These are phyloP conservation scores for Pyrrhura leucotis DNA, from an alignment of 2,797 vertebrate genomes.

Conservation along the genomic window DNA sequence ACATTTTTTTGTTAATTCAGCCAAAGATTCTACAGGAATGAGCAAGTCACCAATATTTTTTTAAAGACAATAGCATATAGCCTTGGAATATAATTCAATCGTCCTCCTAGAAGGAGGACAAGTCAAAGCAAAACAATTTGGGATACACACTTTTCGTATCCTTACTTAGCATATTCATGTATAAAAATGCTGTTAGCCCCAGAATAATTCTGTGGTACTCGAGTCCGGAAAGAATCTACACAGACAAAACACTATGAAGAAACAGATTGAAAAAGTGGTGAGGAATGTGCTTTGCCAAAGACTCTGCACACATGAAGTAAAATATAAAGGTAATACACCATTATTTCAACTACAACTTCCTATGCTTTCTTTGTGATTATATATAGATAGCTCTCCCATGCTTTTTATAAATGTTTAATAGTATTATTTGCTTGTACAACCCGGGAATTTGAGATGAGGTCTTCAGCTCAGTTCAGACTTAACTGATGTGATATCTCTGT, in stretches of 20 bases:
- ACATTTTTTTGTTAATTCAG: not conserved
- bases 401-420: conserved; percentile 20
- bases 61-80: not conserved
- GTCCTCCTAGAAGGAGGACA: not conserved
- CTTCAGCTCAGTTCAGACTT: not conserved
- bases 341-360: conserved; percentile 2
- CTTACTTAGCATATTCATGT: not conserved
- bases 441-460: conserved; percentile 16
- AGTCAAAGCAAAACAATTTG: not conserved
- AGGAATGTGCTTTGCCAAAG: not conserved
- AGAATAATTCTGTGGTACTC: not conserved
- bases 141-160: not conserved
- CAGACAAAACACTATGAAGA: not conserved
- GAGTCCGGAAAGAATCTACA: not conserved
- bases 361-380: not conserved
- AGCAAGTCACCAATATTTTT: not conserved
- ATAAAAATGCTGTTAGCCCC: not conserved
- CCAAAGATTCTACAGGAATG: not conserved
- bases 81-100: not conserved
- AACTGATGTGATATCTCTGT: not conserved
- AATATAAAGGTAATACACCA: not conserved
- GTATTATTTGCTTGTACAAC: not conserved
- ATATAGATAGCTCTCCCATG: not conserved
- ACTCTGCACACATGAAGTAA: not conserved
- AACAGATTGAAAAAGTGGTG: not conserved